Percentiles rank a stretch among this genome's conserved stretches.
These are phyloP conservation scores for Sparidentex hasta DNA, from an alignment of 2,797 vertebrate species.

Conservation along the genomic window DNA sequence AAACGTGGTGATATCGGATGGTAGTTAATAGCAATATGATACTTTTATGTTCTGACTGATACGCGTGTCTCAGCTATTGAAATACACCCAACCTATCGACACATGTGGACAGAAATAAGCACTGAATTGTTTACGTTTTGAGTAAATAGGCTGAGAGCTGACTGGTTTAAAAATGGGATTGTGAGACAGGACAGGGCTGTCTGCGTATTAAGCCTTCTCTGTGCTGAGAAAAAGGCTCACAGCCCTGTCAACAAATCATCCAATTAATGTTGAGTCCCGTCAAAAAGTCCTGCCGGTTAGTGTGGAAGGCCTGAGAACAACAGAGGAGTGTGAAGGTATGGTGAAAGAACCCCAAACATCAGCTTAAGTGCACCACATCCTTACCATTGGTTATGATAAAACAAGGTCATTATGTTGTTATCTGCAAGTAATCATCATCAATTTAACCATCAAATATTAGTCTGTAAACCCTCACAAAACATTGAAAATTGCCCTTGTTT, in stretches of 20 bases:
- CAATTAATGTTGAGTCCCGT: constrained; percentile 67
- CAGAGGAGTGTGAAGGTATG: background rate
- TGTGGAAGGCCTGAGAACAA: constrained; percentile 11
- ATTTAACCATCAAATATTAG: no score
- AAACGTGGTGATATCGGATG: no score
- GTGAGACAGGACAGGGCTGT: constrained; percentile 47
- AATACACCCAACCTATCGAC: background rate
- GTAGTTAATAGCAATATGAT: no score
- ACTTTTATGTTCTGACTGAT: no score
- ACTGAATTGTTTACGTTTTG: constrained; percentile 48
- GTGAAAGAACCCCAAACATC: background rate
- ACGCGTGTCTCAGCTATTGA: background rate
- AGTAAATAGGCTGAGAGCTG: constrained; percentile 50
- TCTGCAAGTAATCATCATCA: background rate
- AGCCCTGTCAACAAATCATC: constrained; percentile 63
- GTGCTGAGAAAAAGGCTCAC: constrained; percentile 41
- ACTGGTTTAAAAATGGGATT: constrained; percentile 50
- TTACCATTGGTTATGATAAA: background rate
- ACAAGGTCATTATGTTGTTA: background rate
- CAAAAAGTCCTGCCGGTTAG: constrained; percentile 50
- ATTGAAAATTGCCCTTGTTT: background rate
- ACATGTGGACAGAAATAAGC: constrained; percentile 4
- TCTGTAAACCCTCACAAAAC: background rate
- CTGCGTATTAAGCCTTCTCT: constrained; percentile 27
- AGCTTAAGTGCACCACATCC: background rate